A percentile compares a stretch with the other conserved stretches of the same genome.
These are phyloP conservation scores for Geotrypetes seraphini DNA, from an alignment of 2,797 vertebrate species.

Conservation along the genomic window DNA sequence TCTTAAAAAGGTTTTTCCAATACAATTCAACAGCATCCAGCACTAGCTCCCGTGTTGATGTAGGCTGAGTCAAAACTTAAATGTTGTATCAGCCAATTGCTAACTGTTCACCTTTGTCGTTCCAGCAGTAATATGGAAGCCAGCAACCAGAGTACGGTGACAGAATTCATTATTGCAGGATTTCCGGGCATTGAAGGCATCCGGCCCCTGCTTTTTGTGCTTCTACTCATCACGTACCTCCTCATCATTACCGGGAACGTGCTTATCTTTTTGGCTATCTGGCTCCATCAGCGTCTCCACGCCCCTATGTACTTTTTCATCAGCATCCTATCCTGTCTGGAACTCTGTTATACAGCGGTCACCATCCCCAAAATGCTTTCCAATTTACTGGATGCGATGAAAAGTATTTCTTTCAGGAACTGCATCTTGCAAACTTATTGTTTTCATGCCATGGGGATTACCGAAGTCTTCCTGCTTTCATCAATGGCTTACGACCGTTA, in stretches of 20 bases:
- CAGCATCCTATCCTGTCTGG: conserved; percentile 23
- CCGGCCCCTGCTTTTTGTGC: conserved; percentile 1
- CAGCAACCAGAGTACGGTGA: conserved; percentile 8
- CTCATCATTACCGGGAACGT: conserved; percentile 24
- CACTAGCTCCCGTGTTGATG: too few relatives aligned
- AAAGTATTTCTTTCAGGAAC: conserved; percentile 14
- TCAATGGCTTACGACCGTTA: conserved; percentile 25
- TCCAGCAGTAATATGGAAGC: too few relatives aligned
- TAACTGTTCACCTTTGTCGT: too few relatives aligned
- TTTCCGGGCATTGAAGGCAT: conserved; percentile 7
- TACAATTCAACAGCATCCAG: too few relatives aligned
- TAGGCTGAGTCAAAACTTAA: too few relatives aligned
- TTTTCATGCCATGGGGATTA: conserved; percentile 23
- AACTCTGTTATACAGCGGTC: conserved; percentile 22
- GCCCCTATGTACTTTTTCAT: conserved; percentile 29
- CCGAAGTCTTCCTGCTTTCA: conserved; percentile 21
- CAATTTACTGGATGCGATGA: conserved; percentile 14
- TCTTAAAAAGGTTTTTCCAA: too few relatives aligned
- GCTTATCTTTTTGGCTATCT: conserved; percentile 14
- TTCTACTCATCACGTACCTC: conserved; percentile 14
- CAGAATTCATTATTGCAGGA: conserved; percentile 21
- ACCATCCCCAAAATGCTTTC: conserved; percentile 28
- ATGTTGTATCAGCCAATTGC: too few relatives aligned
- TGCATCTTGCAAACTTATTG: conserved; percentile 31
- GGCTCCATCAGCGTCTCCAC: conserved; percentile 5